Percentiles rank a stretch among this genome's conserved stretches.
Conservation (phyloP, 2,888 invertebrate species). For the Callinectes sapidus region DNA sequence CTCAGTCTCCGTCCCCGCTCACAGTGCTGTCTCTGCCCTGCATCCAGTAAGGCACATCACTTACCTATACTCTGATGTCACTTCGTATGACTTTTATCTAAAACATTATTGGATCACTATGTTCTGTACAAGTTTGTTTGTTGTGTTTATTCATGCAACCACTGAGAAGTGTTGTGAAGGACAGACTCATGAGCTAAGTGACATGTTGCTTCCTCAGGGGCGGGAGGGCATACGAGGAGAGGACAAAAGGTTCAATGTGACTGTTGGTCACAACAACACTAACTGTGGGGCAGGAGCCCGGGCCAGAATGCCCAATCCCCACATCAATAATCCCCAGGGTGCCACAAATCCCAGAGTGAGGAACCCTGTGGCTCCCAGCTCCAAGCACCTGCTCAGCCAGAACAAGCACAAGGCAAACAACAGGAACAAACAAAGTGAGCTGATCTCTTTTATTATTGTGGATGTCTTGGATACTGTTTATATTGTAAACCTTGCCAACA, state of each 20-base stretch:
- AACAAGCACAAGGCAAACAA: conserved; percentile 67
- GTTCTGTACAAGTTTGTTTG: neutral
- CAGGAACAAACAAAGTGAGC: conserved; percentile 59
- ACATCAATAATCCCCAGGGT: conserved; percentile 51
- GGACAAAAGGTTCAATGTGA: conserved; percentile 62
- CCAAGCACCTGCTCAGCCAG: conserved; percentile 56
- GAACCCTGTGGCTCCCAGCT: conserved; percentile 56
- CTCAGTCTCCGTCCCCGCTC: neutral
- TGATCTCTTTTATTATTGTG: neutral
- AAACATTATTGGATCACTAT: neutral
- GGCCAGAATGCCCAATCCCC: conserved; percentile 54
- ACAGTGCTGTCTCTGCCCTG: neutral
- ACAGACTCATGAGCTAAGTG: neutral
- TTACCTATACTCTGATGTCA: neutral
- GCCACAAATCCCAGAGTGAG: conserved; percentile 53
- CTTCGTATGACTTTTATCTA: neutral
- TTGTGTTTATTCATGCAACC: neutral
- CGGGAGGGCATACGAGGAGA: conserved; percentile 52
- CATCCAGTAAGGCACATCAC: neutral
- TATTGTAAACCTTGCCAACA: neutral
- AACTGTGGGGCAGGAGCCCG: conserved; percentile 54
- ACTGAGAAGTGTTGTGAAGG: neutral
- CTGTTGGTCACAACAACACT: conserved; percentile 57
- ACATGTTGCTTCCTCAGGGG: neutral
- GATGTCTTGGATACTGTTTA: neutral